Evolutionary conservation across 2,113 vertebrate genomes (phyloP).

Genomic region (Ophthalmolycus amberensis): DNA sequence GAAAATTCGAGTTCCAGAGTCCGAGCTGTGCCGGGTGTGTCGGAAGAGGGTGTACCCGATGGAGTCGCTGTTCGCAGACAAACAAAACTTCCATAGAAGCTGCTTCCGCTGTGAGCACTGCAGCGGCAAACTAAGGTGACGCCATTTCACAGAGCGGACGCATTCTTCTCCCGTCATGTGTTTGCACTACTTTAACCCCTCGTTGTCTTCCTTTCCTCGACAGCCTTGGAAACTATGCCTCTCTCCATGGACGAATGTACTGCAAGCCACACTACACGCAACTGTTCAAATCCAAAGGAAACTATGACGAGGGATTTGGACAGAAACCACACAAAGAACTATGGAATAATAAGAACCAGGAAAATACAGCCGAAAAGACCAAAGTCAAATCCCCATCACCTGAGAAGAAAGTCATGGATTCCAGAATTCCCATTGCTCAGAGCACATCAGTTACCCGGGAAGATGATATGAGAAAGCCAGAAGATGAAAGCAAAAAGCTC

Average conservation of each 20-base stretch:
- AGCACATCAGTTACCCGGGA: slow-evolving; percentile 46
- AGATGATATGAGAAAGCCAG: slow-evolving; percentile 50
- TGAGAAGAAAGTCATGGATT: slow-evolving; percentile 64
- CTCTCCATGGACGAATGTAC: slow-evolving; percentile 98
- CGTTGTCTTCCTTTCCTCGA: background rate
- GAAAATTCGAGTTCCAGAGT: slow-evolving; percentile 92
- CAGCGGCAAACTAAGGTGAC: slow-evolving; percentile 92
- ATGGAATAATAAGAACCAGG: slow-evolving; percentile 86
- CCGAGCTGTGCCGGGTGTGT: slow-evolving; percentile 92
- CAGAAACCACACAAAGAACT: slow-evolving; percentile 93
- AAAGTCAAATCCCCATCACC: slow-evolving; percentile 61
- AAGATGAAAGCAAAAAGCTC: slow-evolving; percentile 81
- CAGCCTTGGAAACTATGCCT: slow-evolving; percentile 97
- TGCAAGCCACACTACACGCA: slow-evolving; percentile 98
- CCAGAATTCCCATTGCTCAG: slow-evolving; percentile 36
- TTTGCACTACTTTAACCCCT: slow-evolving; percentile 11
- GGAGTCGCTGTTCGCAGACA: slow-evolving; percentile 94
- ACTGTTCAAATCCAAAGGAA: slow-evolving; percentile 98
- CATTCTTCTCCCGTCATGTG: background rate
- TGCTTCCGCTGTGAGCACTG: slow-evolving; percentile 97
- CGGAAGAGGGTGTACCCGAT: slow-evolving; percentile 96
- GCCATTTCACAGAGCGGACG: background rate
- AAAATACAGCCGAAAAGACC: slow-evolving; percentile 66
- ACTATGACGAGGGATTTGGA: slow-evolving; percentile 98
- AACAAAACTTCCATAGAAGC: slow-evolving; percentile 96